Base-by-base conservation (phyloP, 2,888 invertebrate genomes). In the Oligia latruncula region DNA sequence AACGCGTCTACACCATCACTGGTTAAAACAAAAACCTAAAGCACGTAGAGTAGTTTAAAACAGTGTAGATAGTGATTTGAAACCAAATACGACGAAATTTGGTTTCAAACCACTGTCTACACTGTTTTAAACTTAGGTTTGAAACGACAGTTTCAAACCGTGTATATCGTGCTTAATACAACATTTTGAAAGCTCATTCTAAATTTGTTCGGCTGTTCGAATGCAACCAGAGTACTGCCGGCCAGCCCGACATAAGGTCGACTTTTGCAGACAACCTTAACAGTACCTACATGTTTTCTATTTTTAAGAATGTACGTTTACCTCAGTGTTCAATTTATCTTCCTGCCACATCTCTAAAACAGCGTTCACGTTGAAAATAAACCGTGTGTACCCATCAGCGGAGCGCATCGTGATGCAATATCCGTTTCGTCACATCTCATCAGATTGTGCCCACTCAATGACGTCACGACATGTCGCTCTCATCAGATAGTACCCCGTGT, bases 351-450 rank as follows among this genome's bases (percentile, higher is more conserved):
- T 43, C 43, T 49, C 46, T 71, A 68, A 20, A 40, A 64, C 17
- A 68, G 55, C 67, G 35, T 23, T 49, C 58, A 67, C 60, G 35
- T 72, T 23, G n/a, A 60, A 86, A 83, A 73, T 86, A 80, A 70
- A 67, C 43, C 67, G 5, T 60, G 5, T 60, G 68, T 35, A n/a
- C 43, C 78, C 82, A 85, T 77, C 82, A 81, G 72, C 43, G 65
- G 15, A 74, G 75, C 66, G 58, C 70, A 74, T 75, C 79, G 73
- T 81, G 79, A 86, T 87, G 87, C 88, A 91, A 92, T 92, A 90
- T 92, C 92, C 91, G 91, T 68, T 85, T 71, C 17, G 75, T 83
- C 81, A 84, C 88, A 91, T 91, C 88, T 89, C 90, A 87, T 88
- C 87, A 88, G 90, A 91, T 92, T 88, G 90, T 90, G 77, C 58